Evolutionary conservation across 2,113 vertebrate genomes (phyloP).

Genomic region (Brienomyrus longianalis): DNA sequence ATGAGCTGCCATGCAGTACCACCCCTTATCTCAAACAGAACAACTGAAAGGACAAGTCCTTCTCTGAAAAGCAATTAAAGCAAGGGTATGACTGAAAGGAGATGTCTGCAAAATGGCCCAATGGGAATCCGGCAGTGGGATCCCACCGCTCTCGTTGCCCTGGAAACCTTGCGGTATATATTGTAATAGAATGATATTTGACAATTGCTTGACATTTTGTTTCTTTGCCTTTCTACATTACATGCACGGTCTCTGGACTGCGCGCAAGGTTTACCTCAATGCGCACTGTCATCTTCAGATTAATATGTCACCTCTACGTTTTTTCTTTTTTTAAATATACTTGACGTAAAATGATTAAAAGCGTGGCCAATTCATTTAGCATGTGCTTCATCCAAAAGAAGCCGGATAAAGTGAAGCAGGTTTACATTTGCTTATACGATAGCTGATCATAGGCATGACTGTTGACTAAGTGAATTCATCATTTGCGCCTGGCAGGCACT

Average conservation of each 20-base stretch:
- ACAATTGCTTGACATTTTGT: conserved; percentile 17
- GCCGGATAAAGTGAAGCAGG: no score
- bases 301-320: neutral
- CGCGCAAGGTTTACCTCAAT: neutral
- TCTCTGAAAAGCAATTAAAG: conserved; percentile 4
- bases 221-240: conserved; percentile 21
- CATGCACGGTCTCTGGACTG: neutral
- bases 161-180: conserved; percentile 10
- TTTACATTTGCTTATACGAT: no score
- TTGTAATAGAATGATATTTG: conserved; percentile 17
- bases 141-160: conserved; percentile 1
- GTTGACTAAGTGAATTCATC: no score
- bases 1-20: neutral
- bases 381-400: neutral
- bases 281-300: neutral
- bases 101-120: neutral
- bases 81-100: neutral
- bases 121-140: neutral
- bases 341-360: neutral
- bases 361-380: neutral
- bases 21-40: neutral
- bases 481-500: no score
- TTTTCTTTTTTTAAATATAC: neutral
- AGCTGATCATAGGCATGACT: no score
- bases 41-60: neutral